A percentile compares a stretch with the other conserved stretches of the same genome.
Conservation (phyloP, 2,888 invertebrate species). For the Perithous albicinctus region DNA sequence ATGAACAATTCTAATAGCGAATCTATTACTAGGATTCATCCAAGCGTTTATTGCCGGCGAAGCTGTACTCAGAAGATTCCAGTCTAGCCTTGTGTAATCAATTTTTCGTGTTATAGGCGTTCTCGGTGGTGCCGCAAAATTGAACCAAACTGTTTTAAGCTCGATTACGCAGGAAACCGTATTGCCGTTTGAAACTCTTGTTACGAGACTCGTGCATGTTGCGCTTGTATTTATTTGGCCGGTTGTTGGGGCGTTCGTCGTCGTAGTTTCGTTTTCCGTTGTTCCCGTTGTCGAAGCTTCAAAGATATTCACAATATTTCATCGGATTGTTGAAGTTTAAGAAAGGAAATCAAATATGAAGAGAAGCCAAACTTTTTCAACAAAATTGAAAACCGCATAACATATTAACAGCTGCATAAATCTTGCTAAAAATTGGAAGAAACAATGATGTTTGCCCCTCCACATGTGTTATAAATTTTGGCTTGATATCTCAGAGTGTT, state of each 20-base stretch:
- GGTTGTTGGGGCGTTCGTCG: slow-evolving; percentile 83
- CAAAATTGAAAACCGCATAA: too few species aligned
- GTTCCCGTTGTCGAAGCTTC: slow-evolving; percentile 69
- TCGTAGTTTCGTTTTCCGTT: slow-evolving; percentile 58
- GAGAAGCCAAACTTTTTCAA: too few species aligned
- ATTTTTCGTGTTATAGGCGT: slow-evolving; percentile 97
- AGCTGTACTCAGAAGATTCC: slow-evolving; percentile 98
- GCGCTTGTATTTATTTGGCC: slow-evolving; percentile 74
- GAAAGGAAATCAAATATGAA: too few species aligned
- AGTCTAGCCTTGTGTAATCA: slow-evolving; percentile 97
- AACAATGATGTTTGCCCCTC: too few species aligned
- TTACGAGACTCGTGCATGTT: slow-evolving; percentile 77
- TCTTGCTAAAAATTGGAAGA: too few species aligned
- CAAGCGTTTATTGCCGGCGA: slow-evolving; percentile 99
- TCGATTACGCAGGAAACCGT: slow-evolving; percentile 95
- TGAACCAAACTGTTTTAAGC: slow-evolving; percentile 97
- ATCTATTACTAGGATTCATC: slow-evolving; percentile 97
- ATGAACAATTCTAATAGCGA: slow-evolving; percentile 93
- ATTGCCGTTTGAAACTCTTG: slow-evolving; percentile 89
- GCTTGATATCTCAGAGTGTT: too few species aligned
- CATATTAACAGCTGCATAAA: too few species aligned
- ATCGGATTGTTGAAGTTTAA: too few species aligned
- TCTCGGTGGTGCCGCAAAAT: slow-evolving; percentile 98
- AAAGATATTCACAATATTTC: neutral
- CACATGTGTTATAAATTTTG: too few species aligned